A percentile compares a stretch with the other conserved stretches of the same genome.
phyloP scores from a whole-genome alignment of 2,797 vertebrate species.

The Astyanax mexicanus region DNA sequence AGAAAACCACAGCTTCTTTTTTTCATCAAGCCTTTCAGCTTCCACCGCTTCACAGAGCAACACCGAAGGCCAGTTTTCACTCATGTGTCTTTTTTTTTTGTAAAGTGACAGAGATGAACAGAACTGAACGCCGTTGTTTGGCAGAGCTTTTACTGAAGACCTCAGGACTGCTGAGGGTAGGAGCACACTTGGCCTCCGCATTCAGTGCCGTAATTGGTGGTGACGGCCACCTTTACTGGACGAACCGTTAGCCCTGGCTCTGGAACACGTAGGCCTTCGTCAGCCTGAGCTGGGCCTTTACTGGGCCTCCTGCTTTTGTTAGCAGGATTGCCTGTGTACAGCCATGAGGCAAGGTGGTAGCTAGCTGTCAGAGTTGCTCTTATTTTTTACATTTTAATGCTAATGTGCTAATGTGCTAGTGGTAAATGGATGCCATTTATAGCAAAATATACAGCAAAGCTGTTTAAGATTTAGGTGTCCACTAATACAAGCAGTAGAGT shows the following conservation, averaged over 20 bases:
- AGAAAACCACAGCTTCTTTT: slow-evolving; percentile 36
- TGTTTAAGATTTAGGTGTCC: neutral
- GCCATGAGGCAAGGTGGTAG: slow-evolving; percentile 38
- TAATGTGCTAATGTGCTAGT: slow-evolving; percentile 53
- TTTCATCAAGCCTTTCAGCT: slow-evolving; percentile 40
- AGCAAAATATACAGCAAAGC: neutral
- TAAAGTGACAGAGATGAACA: slow-evolving; percentile 39
- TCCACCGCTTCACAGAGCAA: slow-evolving; percentile 42
- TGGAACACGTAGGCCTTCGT: slow-evolving; percentile 49
- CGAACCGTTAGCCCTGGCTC: slow-evolving; percentile 54
- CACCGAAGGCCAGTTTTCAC: slow-evolving; percentile 46
- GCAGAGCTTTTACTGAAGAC: slow-evolving; percentile 33
- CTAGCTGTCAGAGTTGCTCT: slow-evolving; percentile 9
- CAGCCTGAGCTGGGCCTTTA: slow-evolving; percentile 38
- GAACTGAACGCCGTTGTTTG: slow-evolving; percentile 42
- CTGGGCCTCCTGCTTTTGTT: slow-evolving; percentile 70
- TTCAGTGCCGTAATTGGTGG: slow-evolving; percentile 76
- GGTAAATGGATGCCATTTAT: neutral
- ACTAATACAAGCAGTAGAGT: neutral
- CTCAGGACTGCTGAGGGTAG: slow-evolving; percentile 31
- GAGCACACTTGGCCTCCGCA: slow-evolving; percentile 59
- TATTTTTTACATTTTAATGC: slow-evolving; percentile 56
- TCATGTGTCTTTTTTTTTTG: slow-evolving; percentile 28
- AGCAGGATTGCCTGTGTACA: slow-evolving; percentile 64
- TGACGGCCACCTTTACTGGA: slow-evolving; percentile 63